Evolutionary conservation across 2,888 invertebrate genomes (phyloP).

Genomic region (Podabrus alpinus): DNA sequence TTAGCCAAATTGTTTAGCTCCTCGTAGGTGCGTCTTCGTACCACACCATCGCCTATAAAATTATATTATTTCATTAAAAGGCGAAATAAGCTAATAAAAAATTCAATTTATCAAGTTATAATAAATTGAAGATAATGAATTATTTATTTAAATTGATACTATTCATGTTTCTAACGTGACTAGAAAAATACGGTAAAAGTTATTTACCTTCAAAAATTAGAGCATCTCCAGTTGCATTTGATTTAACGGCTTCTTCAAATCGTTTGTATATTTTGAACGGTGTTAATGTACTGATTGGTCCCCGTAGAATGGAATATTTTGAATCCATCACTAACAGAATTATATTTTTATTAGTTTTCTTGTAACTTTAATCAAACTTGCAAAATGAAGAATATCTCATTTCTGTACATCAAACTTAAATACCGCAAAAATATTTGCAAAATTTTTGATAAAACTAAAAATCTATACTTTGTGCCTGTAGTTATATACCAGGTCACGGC

Average conservation of each 20-base stretch:
- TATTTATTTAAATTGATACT: too few species aligned
- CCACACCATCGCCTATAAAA: constrained; percentile 41
- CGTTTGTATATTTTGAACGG: background rate
- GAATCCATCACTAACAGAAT: background rate
- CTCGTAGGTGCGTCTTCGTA: constrained; percentile 55
- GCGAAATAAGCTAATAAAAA: too few species aligned
- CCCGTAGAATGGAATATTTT: background rate
- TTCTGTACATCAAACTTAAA: background rate
- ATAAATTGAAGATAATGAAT: too few species aligned
- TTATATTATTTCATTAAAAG: too few species aligned
- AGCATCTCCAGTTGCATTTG: background rate
- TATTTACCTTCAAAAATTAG: background rate
- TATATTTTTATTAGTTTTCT: background rate
- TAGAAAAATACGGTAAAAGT: background rate
- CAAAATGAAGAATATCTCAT: background rate
- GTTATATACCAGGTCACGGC: background rate
- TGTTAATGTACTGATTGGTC: background rate
- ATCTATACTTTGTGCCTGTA: background rate
- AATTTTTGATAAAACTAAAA: background rate
- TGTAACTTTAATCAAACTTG: background rate
- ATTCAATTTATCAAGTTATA: too few species aligned
- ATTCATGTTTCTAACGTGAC: too few species aligned
- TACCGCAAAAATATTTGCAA: background rate
- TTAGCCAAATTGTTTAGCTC: constrained; percentile 63
- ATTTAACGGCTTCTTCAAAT: background rate